Evolutionary conservation across 2,797 vertebrate genomes (phyloP).

Genomic region (Sebastes iracundus): DNA sequence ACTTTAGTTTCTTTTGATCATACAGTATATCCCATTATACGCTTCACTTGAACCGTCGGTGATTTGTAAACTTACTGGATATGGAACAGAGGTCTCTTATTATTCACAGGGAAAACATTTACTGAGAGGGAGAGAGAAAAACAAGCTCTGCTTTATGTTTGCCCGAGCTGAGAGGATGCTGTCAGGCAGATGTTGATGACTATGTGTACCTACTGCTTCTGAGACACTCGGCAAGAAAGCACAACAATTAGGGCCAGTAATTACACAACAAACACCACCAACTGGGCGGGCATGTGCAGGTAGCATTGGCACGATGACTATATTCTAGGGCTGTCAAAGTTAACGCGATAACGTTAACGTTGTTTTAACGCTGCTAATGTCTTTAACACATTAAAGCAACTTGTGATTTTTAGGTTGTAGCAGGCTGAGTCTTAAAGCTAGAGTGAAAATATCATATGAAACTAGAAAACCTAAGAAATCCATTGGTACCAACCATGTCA

Average conservation of each 20-base stretch:
- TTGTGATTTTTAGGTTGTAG: too few species aligned
- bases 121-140: neutral
- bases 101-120: constrained; percentile 8
- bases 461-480: too few species aligned
- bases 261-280: neutral
- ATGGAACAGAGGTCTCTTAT: neutral
- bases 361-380: too few species aligned
- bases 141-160: neutral
- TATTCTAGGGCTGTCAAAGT: neutral
- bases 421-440: too few species aligned
- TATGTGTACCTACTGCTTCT: neutral
- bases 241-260: neutral
- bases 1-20: neutral
- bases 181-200: neutral
- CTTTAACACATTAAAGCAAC: too few species aligned
- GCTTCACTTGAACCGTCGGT: neutral
- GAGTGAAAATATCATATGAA: too few species aligned
- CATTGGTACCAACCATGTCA: too few species aligned
- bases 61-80: constrained; percentile 1
- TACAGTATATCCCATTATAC: neutral
- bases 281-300: neutral
- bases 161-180: neutral
- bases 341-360: too few species aligned
- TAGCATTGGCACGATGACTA: neutral
- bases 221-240: neutral